These are phyloP conservation scores for Sitodiplosis mosellana DNA, from an alignment of 1,140 invertebrate genomes.

Conservation along the genomic window DNA sequence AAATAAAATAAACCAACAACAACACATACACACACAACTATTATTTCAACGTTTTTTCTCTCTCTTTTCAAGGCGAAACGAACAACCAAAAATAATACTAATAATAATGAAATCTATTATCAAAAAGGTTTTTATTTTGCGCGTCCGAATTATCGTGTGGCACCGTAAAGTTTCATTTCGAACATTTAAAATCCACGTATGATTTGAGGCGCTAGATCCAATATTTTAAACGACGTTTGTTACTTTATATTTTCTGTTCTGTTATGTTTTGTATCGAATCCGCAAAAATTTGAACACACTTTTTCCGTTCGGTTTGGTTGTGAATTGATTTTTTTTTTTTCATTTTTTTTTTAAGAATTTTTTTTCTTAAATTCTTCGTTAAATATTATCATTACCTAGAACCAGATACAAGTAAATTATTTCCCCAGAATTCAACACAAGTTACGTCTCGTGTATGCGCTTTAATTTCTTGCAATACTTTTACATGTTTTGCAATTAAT, in stretches of 20 bases:
- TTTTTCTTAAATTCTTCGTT: neutral
- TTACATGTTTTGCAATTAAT: slow-evolving; percentile 12
- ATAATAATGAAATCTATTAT: too few species aligned
- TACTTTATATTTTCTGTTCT: neutral
- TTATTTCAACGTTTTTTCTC: neutral
- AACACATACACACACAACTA: neutral
- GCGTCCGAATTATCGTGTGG: too few species aligned
- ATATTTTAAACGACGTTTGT: neutral
- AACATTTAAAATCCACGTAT: too few species aligned
- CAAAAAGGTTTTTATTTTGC: too few species aligned
- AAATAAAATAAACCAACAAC: slow-evolving; percentile 4
- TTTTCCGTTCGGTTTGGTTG: neutral
- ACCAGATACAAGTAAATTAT: slow-evolving; percentile 36
- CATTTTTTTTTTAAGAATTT: neutral
- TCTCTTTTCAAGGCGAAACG: neutral
- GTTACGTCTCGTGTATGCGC: slow-evolving; percentile 46
- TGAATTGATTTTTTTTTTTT: neutral
- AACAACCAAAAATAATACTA: too few species aligned
- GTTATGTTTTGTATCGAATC: neutral
- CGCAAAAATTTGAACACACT: neutral
- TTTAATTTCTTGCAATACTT: slow-evolving; percentile 31
- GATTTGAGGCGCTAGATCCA: neutral
- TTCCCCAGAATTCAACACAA: slow-evolving; percentile 37
- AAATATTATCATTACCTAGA: slow-evolving; percentile 32
- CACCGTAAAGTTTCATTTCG: too few species aligned